These are phyloP conservation scores for Proisotoma minuta DNA, from an alignment of 2,888 invertebrate species.

Conservation along the genomic window DNA sequence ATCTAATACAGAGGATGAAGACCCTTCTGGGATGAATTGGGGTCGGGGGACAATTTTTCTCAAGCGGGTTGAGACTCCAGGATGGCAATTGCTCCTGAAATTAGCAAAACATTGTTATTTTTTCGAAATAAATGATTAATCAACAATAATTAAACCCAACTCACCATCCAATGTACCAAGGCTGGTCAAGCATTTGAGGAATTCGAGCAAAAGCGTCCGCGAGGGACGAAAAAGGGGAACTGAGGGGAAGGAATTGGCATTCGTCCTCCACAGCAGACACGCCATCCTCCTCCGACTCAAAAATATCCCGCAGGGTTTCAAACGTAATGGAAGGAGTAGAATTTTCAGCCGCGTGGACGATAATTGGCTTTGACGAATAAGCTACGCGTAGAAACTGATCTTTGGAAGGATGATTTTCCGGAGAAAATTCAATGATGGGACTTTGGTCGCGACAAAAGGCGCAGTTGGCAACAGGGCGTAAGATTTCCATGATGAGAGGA, in stretches of 20 bases:
- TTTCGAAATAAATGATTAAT: slow-evolving; percentile 23
- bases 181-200: slow-evolving; percentile 59
- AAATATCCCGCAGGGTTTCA: slow-evolving; percentile 37
- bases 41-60: slow-evolving; percentile 73
- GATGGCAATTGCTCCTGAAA: slow-evolving; percentile 77
- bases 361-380: slow-evolving; percentile 72
- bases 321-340: slow-evolving; percentile 39
- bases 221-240: slow-evolving; percentile 71
- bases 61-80: slow-evolving; percentile 67
- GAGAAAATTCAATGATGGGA: background rate
- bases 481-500: slow-evolving; percentile 80
- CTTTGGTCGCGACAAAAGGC: slow-evolving; percentile 60
- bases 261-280: slow-evolving; percentile 61
- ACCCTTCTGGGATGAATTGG: slow-evolving; percentile 78
- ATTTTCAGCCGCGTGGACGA: slow-evolving; percentile 68
- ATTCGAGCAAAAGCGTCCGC: slow-evolving; percentile 74
- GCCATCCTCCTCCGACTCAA: slow-evolving; percentile 41
- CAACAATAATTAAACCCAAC: slow-evolving; percentile 46
- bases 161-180: slow-evolving; percentile 90
- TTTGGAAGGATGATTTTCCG: slow-evolving; percentile 53
- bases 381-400: slow-evolving; percentile 67
- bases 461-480: slow-evolving; percentile 76
- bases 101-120: background rate
- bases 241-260: slow-evolving; percentile 82
- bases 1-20: slow-evolving; percentile 81